Evolutionary conservation across 2,888 invertebrate species (phyloP), one percentile per base, ranked within the genome.

Genomic region (Trichacis sp.): DNA sequence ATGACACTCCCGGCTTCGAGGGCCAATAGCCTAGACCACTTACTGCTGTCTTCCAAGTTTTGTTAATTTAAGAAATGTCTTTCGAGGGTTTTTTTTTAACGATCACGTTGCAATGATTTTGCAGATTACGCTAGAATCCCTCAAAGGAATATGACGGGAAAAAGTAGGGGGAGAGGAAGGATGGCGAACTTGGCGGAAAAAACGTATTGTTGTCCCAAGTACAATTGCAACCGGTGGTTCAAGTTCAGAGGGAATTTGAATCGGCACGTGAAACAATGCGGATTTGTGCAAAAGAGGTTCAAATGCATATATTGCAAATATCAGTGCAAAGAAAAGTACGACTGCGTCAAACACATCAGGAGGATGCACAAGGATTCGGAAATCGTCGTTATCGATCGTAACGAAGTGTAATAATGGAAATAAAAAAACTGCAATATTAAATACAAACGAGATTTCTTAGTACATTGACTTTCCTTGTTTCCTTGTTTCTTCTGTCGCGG

Each of bases 291-390:
- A n/a, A n/a, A n/a, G n/a, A n/a, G 81, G 36, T 84, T 84, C 57
- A 77, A 80, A 38, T 85, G 85, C 57, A 81, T 82, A 0, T 79
- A 82, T 45, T 85, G 85, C 59, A n/a, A 46, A 0, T 78, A 82
- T 55, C 73, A 77, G 45, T 76, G 77, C 45, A 77, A 77, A 54
- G 72, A 72, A 2, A 73, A 76, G 33, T 70, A 60, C 1, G 73
- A 76, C 53, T 71, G 77, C 24, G 63, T 49, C 29, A 72, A 68
- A 40, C 74, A 76, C 30, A 73, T 74, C 9, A 15, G 29, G 1
- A 68, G 72, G 15, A 69, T 57, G 40, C 75, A 75, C 47, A 51
- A 54, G 14, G 60, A 57, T 3, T 33, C 50, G 5, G 40, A 57
- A 9, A 46, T 73, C 15, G 52, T 68, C 40, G 75, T 75, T 11